Percentiles rank a stretch among this genome's conserved stretches.
These are phyloP conservation scores for Eleutherodactylus coqui DNA, from an alignment of 2,797 vertebrate species.

Conservation along the genomic window DNA sequence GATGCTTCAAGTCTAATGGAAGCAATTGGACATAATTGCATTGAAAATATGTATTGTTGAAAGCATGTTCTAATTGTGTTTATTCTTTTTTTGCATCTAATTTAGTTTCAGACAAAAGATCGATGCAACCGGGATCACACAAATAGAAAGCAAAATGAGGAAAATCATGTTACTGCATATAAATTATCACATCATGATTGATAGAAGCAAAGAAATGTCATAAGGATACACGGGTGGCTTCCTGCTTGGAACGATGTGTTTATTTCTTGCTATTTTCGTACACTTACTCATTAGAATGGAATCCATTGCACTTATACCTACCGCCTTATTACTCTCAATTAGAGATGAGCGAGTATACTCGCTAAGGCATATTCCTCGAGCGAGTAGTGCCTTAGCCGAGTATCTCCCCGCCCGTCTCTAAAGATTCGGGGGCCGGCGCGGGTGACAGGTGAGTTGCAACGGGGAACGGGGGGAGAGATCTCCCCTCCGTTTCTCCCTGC, in stretches of 20 bases:
- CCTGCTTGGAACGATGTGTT: background rate
- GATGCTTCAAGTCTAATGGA: slow-evolving; percentile 28
- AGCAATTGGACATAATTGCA: slow-evolving; percentile 38
- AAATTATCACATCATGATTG: slow-evolving; percentile 1
- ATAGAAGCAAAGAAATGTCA: background rate
- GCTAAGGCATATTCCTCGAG: no score
- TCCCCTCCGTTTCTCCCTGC: no score
- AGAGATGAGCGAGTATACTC: no score
- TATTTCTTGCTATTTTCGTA: background rate
- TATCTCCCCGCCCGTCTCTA: no score
- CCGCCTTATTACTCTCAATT: no score
- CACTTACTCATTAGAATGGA: background rate
- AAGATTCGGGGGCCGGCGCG: no score
- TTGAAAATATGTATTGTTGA: slow-evolving; percentile 24
- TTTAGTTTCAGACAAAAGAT: background rate
- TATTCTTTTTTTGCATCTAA: slow-evolving; percentile 18
- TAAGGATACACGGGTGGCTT: background rate
- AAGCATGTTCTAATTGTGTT: slow-evolving; percentile 1
- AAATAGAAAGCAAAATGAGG: slow-evolving; percentile 9
- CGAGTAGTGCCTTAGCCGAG: no score
- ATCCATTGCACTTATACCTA: no score
- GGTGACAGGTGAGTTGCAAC: no score
- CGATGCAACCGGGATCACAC: background rate
- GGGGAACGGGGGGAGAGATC: no score
- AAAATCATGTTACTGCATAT: background rate